These are phyloP conservation scores for Gobius niger DNA, from an alignment of 2,113 vertebrate genomes.

Conservation along the genomic window DNA sequence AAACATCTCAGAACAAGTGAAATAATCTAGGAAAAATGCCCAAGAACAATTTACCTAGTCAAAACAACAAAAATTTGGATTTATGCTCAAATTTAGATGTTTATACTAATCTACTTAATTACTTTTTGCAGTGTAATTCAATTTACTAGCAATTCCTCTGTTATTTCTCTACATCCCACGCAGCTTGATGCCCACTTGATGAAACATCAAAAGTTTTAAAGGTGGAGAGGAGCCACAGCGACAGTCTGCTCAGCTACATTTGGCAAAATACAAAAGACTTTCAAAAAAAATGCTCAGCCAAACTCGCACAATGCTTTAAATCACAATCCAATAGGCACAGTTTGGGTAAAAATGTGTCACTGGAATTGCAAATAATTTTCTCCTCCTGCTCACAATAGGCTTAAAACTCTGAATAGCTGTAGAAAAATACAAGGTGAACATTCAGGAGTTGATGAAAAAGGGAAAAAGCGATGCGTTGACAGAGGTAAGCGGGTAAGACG, in stretches of 20 bases:
- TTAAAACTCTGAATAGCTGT: slow-evolving; percentile 29
- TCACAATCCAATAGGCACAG: slow-evolving; percentile 12
- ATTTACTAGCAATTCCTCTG: not conserved
- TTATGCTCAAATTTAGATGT: too few species aligned
- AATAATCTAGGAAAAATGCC: too few species aligned
- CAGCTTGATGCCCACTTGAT: not conserved
- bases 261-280: slow-evolving; percentile 38
- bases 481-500: slow-evolving; percentile 40
- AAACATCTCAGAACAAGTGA: too few species aligned
- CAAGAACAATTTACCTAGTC: too few species aligned
- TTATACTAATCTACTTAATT: too few species aligned
- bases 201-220: not conserved
- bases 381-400: slow-evolving; percentile 20
- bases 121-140: too few species aligned
- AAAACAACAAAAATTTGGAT: too few species aligned
- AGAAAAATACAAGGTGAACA: slow-evolving; percentile 31
- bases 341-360: not conserved
- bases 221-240: slow-evolving; percentile 7
- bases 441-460: not conserved
- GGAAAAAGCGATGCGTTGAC: slow-evolving; percentile 25
- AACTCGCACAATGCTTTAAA: slow-evolving; percentile 24
- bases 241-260: slow-evolving; percentile 11
- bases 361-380: slow-evolving; percentile 34
- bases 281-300: slow-evolving; percentile 41
- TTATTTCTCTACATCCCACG: not conserved